Percentiles rank a stretch among this genome's conserved stretches.
These are phyloP conservation scores for Asteroscopus sphinx DNA, from an alignment of 2,888 invertebrate species.

Conservation along the genomic window DNA sequence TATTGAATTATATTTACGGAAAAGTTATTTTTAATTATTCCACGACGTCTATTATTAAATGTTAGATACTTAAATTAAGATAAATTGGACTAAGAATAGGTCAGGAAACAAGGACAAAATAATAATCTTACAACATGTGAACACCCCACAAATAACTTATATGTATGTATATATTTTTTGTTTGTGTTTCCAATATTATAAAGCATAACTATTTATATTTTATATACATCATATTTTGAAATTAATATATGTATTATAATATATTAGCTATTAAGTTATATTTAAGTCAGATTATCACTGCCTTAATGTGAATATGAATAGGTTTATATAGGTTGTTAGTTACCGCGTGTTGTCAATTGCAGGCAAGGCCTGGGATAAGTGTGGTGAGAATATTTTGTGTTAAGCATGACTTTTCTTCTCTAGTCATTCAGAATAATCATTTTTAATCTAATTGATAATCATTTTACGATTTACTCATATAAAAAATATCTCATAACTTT, in stretches of 20 bases:
- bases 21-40: too few relatives aligned
- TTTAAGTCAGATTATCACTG: constrained; percentile 49
- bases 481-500: constrained; percentile 38
- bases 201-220: constrained; percentile 40
- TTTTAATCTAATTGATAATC: constrained; percentile 39
- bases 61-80: too few relatives aligned
- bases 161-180: constrained; percentile 33
- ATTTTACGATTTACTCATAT: constrained; percentile 36
- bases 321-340: constrained; percentile 61
- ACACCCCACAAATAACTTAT: constrained; percentile 25
- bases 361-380: constrained; percentile 82
- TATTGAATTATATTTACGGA: too few relatives aligned
- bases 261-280: constrained; percentile 33
- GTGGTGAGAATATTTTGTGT: constrained; percentile 82
- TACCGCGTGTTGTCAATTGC: constrained; percentile 78
- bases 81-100: too few relatives aligned
- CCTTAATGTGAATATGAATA: constrained; percentile 53
- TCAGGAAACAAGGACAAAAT: too few relatives aligned
- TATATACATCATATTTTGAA: constrained; percentile 47
- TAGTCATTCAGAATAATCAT: constrained; percentile 46
- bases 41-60: too few relatives aligned
- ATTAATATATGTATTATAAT: constrained; percentile 9
- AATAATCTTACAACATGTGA: constrained; percentile 1
- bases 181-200: constrained; percentile 46
- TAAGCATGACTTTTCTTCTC: constrained; percentile 75